These are phyloP conservation scores for Acanthisitta chloris DNA, from an alignment of 2,113 vertebrate species.

Conservation along the genomic window DNA sequence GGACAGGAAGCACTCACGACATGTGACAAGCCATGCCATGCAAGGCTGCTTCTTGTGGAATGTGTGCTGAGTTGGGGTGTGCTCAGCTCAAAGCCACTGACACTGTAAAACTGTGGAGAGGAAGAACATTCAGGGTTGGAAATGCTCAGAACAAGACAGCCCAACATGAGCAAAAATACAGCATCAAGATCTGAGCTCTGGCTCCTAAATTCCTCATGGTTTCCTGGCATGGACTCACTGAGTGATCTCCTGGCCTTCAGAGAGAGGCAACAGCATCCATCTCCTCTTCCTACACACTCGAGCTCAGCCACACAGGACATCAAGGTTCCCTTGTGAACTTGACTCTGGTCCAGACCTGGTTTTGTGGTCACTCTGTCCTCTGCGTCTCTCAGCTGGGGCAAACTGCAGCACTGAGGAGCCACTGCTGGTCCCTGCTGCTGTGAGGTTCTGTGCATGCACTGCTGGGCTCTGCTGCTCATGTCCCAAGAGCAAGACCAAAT, in stretches of 20 bases:
- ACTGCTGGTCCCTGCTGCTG: not conserved
- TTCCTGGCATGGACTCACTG: not conserved
- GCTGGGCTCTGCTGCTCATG: not conserved
- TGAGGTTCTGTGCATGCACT: not conserved
- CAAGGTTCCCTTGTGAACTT: not conserved
- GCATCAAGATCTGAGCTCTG: not conserved
- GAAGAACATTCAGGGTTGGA: not conserved
- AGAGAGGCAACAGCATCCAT: not conserved
- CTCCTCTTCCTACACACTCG: not conserved
- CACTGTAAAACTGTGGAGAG: no score
- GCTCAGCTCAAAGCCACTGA: not conserved
- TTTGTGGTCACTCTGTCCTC: rapidly evolving
- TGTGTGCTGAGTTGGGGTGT: not conserved
- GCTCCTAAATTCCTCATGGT: rapidly evolving
- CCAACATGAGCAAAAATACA: not conserved
- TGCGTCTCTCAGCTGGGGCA: not conserved
- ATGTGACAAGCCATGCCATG: rapidly evolving
- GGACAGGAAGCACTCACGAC: rapidly evolving
- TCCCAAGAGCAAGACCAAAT: rapidly evolving
- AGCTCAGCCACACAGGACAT: not conserved
- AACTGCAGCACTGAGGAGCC: not conserved
- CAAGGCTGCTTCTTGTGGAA: not conserved
- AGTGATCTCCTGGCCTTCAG: not conserved
- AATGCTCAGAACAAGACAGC: not conserved
- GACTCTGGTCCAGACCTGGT: not conserved